These are phyloP conservation scores for Cinara cedri DNA, from an alignment of 2,888 invertebrate species.

Conservation along the genomic window DNA sequence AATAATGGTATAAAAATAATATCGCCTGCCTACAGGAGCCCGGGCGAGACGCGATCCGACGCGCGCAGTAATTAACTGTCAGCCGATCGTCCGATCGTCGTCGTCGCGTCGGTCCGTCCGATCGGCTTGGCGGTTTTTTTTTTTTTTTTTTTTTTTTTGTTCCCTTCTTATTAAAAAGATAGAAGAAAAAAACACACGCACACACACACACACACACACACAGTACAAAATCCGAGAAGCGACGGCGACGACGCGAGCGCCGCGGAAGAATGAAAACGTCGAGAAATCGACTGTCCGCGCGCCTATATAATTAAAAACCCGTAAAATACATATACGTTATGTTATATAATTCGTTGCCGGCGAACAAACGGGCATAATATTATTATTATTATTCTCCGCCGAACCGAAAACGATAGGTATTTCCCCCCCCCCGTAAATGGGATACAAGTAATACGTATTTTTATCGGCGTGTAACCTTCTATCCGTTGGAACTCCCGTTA, in stretches of 20 bases:
- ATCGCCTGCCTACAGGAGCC: conserved; percentile 34
- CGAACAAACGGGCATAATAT: neutral
- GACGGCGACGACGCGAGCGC: too few species aligned
- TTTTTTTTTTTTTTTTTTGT: conserved; percentile 8
- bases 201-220: too few species aligned
- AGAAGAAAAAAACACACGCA: neutral
- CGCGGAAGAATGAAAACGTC: too few species aligned
- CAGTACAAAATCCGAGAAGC: too few species aligned
- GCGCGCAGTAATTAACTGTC: conserved; percentile 52
- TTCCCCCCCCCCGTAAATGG: neutral
- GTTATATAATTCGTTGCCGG: conserved; percentile 16
- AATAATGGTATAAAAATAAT: conserved; percentile 21
- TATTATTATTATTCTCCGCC: conserved; percentile 10
- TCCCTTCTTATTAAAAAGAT: conserved; percentile 28
- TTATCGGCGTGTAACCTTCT: too few species aligned
- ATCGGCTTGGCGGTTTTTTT: conserved; percentile 13
- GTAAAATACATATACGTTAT: too few species aligned
- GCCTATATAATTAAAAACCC: neutral
- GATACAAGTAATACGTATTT: too few species aligned
- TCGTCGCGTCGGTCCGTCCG: too few species aligned
- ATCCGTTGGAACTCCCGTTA: too few species aligned
- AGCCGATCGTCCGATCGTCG: conserved; percentile 52
- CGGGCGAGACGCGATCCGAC: conserved; percentile 42
- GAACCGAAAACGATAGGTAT: too few species aligned
- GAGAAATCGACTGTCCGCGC: too few species aligned